Conservation (phyloP, 2,113 vertebrate genomes). For the Meriones unguiculatus region DNA sequence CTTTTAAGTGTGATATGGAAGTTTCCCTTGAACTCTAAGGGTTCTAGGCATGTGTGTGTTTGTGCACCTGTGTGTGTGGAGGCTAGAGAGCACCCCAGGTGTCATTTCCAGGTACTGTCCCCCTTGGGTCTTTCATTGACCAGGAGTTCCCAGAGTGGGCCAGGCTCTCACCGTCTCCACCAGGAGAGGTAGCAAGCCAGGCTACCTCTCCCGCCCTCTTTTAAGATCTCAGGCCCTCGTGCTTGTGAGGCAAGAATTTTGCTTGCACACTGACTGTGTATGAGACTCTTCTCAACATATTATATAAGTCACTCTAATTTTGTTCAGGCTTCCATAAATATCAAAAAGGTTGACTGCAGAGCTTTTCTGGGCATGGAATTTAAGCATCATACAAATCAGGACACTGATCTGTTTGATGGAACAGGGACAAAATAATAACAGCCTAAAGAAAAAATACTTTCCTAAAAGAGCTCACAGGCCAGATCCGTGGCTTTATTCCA, state of each 20-base stretch:
- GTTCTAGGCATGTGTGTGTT: not conserved
- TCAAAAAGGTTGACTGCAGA: not conserved
- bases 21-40: not conserved
- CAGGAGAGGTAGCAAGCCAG: no score
- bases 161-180: not conserved
- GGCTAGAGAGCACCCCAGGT: not conserved
- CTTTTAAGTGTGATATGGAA: not conserved
- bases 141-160: not conserved
- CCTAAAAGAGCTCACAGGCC: not conserved
- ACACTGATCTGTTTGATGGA: not conserved
- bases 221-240: not conserved
- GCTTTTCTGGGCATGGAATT: not conserved
- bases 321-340: not conserved
- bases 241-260: not conserved
- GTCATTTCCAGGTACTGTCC: not conserved
- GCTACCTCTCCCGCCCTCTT: not conserved
- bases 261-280: not conserved
- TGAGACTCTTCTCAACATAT: not conserved
- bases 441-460: not conserved
- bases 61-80: not conserved
- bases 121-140: not conserved
- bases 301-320: not conserved
- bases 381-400: not conserved
- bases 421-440: not conserved
- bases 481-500: no score